Evolutionary conservation across 2,888 invertebrate species (phyloP), one percentile per base, ranked within the genome.

Genomic region (Sipha maydis): DNA sequence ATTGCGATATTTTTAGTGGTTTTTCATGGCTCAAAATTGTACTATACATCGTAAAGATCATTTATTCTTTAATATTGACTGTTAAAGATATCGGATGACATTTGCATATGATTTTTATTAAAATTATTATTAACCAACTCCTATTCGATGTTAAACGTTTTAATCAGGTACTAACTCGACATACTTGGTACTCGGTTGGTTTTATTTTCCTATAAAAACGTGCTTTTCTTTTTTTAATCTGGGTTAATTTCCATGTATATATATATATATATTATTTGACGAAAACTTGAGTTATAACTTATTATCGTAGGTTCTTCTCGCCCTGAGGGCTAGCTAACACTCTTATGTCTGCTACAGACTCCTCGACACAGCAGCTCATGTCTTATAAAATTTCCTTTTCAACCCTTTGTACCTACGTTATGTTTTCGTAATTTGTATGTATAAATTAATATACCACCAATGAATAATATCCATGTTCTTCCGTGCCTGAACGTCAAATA

Each of bases 331-430:
- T 54, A n/a, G 21, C 19, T 7, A 38, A 61, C 11, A 75, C 38
- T 34, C n/a, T 2, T 25, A 41, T 41, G 84, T 76, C 84, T 76
- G 28, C 75, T 17, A 21, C 76, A 84, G 84, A 84, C 76, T 73
- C n/a, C 34, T 19, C 38, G 19, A 21, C 21, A 17, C 83, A 54
- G 54, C 25, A 0, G 0, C 9, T 71, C 28, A 21, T 25, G 54
- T 71, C 17, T n/a, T 82, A 54, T 61, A 41, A 61, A 61, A 67
- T 61, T 28, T 75, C 61, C 56, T 84, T 41, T 41, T 61, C 54
- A 38, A 76, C 76, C 61, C 84, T 84, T 84, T 84, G 61, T 56
- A 38, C 17, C 21, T 31, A 14, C 31, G 28, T 80, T 11, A 38
- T 84, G 56, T 61, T 84, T 56, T 28, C 38, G n/a, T 38, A 34